Evolutionary conservation across 1,140 invertebrate species (phyloP), one percentile per base, ranked within the genome.

Genomic region (Planococcus citri): DNA sequence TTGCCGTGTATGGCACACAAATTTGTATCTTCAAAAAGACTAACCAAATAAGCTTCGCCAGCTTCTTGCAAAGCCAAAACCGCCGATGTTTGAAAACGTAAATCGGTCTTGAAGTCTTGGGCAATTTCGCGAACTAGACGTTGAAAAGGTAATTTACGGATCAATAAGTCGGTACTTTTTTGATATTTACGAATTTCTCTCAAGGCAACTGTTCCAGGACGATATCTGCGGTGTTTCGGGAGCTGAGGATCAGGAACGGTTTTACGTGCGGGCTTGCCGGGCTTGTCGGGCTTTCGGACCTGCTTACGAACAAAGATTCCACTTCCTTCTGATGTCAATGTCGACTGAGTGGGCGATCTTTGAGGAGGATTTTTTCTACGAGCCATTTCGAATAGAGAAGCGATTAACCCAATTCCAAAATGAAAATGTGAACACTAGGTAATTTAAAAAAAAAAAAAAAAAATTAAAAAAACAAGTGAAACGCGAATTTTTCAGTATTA

Each of bases 1-100:
- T 87, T 87, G 72, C 85, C 86, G 74, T 87, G 86, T 80, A 91
- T 86, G 72, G 86, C 78, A 80, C 92, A 94, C 84, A 94, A 83
- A 80, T 94, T 94, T 72, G 92, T 94, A 80, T 94, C 91, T 85
- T 95, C 91, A 80, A 95, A 95, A 9, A 94, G 75, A 86, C 84
- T 84, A 37, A 87, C 85, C 70, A 87, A 76, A 75, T 86, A 87
- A 51, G 86, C 85, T 76, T 88, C 86, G 73, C 80, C 82, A n/a
- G 86, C 85, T 78, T 88, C 86, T 81, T 90, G 82, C 22, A 82
- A 70, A 10, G 60, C 60, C 60, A 64, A 24, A 3, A 81, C 77
- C 24, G 85, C 85, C 2, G 68, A 68, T 10, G 25, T 68, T 27
- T 68, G 68, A 74, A 85, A 85, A 70, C 82, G 76, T 41, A 84